These are phyloP conservation scores for Brachyopa scutellaris DNA, from an alignment of 2,888 invertebrate genomes.

Conservation along the genomic window DNA sequence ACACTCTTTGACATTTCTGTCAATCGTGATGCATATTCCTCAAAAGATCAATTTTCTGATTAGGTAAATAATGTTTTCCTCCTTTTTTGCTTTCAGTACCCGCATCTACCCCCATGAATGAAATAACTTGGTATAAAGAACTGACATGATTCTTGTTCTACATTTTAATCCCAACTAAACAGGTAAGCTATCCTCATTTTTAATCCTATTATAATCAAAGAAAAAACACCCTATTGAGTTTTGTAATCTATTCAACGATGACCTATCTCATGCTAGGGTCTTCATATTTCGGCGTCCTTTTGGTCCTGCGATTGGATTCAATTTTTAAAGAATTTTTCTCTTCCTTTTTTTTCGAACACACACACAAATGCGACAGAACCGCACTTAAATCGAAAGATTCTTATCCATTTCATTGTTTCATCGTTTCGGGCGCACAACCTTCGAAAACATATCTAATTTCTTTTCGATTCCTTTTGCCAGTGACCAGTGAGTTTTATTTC, in stretches of 20 bases:
- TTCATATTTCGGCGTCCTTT: constrained; percentile 7
- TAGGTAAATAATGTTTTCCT: too few relatives aligned
- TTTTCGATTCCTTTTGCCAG: constrained; percentile 2
- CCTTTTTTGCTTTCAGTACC: constrained; percentile 7
- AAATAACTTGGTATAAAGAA: constrained; percentile 1
- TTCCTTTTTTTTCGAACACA: not conserved
- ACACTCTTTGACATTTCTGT: too few relatives aligned
- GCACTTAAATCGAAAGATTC: not conserved
- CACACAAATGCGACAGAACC: too few relatives aligned
- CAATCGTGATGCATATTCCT: too few relatives aligned
- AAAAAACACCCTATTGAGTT: not conserved
- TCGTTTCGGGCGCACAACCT: not conserved
- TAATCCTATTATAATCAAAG: not conserved
- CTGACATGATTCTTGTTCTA: constrained; percentile 20
- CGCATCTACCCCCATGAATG: constrained; percentile 2
- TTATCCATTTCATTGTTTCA: not conserved
- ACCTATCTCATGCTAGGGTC: constrained; percentile 6
- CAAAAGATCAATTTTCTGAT: too few relatives aligned
- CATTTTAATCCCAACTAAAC: constrained; percentile 21
- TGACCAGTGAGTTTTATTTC: constrained; percentile 21
- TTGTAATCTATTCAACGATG: constrained; percentile 5
- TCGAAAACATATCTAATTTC: constrained; percentile 14
- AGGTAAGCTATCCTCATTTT: constrained; percentile 14
- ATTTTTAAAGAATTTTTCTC: too few relatives aligned
- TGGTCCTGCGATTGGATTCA: not conserved